phyloP scores from a whole-genome alignment of 2,888 invertebrate genomes.

The Trilocha varians region DNA sequence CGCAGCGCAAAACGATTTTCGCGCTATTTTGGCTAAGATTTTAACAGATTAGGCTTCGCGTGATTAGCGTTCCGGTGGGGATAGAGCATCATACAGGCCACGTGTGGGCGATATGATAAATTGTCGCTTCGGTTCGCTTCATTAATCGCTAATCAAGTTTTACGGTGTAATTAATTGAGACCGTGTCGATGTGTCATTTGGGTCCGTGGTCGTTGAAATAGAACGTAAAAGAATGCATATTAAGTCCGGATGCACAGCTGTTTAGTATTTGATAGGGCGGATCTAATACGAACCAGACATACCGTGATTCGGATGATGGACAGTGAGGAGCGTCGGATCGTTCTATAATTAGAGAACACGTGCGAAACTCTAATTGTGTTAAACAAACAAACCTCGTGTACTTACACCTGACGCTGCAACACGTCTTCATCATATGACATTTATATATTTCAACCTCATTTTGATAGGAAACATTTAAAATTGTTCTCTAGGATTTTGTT shows the following conservation, averaged over 20 bases:
- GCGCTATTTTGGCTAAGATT: slow-evolving; percentile 72
- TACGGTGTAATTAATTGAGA: slow-evolving; percentile 11
- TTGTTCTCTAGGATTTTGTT: too few relatives aligned
- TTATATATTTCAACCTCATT: slow-evolving; percentile 6
- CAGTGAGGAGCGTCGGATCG: slow-evolving; percentile 43
- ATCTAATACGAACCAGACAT: slow-evolving; percentile 49
- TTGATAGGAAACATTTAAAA: not conserved
- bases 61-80: slow-evolving; percentile 58
- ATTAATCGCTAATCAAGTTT: slow-evolving; percentile 22
- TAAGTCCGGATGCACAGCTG: slow-evolving; percentile 24
- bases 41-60: slow-evolving; percentile 66
- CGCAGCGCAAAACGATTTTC: slow-evolving; percentile 66
- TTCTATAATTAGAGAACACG: slow-evolving; percentile 59
- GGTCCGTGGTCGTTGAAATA: slow-evolving; percentile 8
- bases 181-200: slow-evolving; percentile 10
- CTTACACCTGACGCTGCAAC: slow-evolving; percentile 43
- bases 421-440: slow-evolving; percentile 28
- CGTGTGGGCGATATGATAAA: slow-evolving; percentile 56
- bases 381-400: slow-evolving; percentile 52
- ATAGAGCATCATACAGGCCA: slow-evolving; percentile 37
- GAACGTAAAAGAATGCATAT: slow-evolving; percentile 17
- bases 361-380: slow-evolving; percentile 66
- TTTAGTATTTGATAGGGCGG: slow-evolving; percentile 32
- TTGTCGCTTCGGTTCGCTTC: slow-evolving; percentile 43
- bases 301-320: slow-evolving; percentile 56